Evolutionary conservation across 2,888 invertebrate species (phyloP).

Genomic region (Omphaloscelis lunosa): DNA sequence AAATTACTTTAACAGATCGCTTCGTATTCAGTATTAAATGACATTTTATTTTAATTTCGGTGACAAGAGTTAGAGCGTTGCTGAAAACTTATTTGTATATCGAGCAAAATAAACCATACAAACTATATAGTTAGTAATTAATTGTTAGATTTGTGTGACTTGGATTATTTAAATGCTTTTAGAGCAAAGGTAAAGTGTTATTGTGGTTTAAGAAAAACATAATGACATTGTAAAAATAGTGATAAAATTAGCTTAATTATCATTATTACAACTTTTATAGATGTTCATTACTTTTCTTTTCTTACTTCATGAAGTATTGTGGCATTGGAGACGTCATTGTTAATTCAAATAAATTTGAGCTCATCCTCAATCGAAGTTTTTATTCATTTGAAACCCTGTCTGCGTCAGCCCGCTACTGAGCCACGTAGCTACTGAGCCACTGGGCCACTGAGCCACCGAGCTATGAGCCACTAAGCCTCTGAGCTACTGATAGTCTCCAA

Average conservation of each 20-base stretch:
- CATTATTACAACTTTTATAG: conserved; percentile 91
- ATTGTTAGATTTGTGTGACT: conserved; percentile 91
- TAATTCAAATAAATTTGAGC: conserved; percentile 91
- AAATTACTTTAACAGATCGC: conserved; percentile 88
- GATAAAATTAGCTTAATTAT: conserved; percentile 90
- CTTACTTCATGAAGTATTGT: conserved; percentile 90
- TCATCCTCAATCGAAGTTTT: conserved; percentile 89
- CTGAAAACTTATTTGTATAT: conserved; percentile 89
- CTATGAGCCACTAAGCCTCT: background rate
- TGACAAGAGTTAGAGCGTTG: conserved; percentile 80
- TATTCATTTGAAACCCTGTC: conserved; percentile 81
- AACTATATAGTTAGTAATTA: conserved; percentile 90
- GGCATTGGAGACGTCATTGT: conserved; percentile 90
- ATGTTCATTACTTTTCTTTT: conserved; percentile 90
- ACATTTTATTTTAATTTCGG: conserved; percentile 82
- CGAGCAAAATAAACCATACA: conserved; percentile 89
- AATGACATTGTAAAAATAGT: conserved; percentile 91
- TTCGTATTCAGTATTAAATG: conserved; percentile 89
- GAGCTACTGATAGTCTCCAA: conserved; percentile 69
- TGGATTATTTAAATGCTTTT: conserved; percentile 90
- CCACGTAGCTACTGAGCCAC: conserved; percentile 4
- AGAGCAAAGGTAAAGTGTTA: conserved; percentile 90
- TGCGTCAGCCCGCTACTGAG: conserved; percentile 50
- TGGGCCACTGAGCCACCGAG: conserved; percentile 27
- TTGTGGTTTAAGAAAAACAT: conserved; percentile 90